Conservation (phyloP, 2,888 invertebrate genomes). For the Sphaeridia pumilis region DNA sequence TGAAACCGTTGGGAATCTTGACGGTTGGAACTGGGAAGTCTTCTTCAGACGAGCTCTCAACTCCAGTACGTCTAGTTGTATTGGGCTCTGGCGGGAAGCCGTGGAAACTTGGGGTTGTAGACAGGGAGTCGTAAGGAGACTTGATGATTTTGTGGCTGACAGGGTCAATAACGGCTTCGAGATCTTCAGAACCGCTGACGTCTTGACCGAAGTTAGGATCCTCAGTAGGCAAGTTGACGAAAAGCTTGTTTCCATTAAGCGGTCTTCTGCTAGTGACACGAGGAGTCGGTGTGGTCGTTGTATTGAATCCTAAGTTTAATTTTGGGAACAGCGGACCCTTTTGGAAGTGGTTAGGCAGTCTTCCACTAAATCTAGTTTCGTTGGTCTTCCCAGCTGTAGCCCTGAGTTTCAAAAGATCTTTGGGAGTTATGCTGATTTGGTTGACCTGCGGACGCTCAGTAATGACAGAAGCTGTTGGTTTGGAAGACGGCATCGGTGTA, state of each 20-base stretch:
- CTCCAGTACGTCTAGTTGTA: neutral
- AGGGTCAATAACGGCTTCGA: slow-evolving; percentile 29
- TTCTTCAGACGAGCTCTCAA: slow-evolving; percentile 9
- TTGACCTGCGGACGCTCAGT: neutral
- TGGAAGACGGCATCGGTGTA: slow-evolving; percentile 7
- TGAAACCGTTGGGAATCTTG: slow-evolving; percentile 11
- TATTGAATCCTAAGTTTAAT: slow-evolving; percentile 3
- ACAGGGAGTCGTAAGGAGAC: slow-evolving; percentile 20
- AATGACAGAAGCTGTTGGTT: neutral
- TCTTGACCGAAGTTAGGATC: slow-evolving; percentile 27
- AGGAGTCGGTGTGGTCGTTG: neutral
- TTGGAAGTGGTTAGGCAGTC: neutral
- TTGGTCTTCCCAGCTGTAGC: neutral
- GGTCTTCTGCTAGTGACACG: slow-evolving; percentile 13
- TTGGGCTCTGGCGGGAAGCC: neutral
- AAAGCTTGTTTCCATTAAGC: slow-evolving; percentile 27
- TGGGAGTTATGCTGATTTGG: neutral
- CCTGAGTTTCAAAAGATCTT: slow-evolving; percentile 6
- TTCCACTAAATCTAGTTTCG: slow-evolving; percentile 8
- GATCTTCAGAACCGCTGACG: slow-evolving; percentile 31
- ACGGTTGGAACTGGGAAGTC: slow-evolving; percentile 3
- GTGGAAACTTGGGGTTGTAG: neutral
- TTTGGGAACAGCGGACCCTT: slow-evolving; percentile 10
- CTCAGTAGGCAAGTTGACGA: slow-evolving; percentile 24
- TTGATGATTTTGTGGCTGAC: slow-evolving; percentile 31